Percentiles rank a stretch among this genome's conserved stretches.
These are phyloP conservation scores for Lysandra bellargus DNA, from an alignment of 2,888 invertebrate genomes.

Conservation along the genomic window DNA sequence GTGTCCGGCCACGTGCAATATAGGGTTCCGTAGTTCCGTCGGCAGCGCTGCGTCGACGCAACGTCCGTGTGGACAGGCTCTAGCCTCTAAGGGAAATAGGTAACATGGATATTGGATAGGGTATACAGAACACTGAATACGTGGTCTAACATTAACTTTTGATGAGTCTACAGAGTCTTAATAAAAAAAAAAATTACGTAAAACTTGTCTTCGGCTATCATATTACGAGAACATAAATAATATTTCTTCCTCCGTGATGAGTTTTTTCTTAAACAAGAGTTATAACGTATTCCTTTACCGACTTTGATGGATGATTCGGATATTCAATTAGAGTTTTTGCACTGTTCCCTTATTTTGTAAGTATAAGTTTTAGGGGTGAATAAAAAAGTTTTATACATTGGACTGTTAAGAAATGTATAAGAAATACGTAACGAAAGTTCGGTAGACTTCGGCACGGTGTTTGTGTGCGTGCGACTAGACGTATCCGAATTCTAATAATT, in stretches of 20 bases:
- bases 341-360: slow-evolving; percentile 38
- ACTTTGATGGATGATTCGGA: slow-evolving; percentile 66
- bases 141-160: neutral
- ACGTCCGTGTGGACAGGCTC: no score
- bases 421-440: neutral
- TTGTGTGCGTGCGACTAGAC: no score
- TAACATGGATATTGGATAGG: no score
- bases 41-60: no score
- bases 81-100: no score
- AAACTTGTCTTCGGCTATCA: slow-evolving; percentile 30
- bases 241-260: slow-evolving; percentile 48
- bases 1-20: no score
- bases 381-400: slow-evolving; percentile 7
- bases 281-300: slow-evolving; percentile 51
- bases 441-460: no score
- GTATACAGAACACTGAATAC: no score
- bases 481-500: no score
- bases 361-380: slow-evolving; percentile 33
- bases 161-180: neutral
- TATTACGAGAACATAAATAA: slow-evolving; percentile 49
- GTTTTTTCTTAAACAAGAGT: slow-evolving; percentile 51
- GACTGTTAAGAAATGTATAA: neutral
- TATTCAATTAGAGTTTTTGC: slow-evolving; percentile 57
- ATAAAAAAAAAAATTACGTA: slow-evolving; percentile 1
- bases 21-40: no score